Conservation (phyloP, 2,888 invertebrate genomes). For the Paralinhomoeus sp. region DNA sequence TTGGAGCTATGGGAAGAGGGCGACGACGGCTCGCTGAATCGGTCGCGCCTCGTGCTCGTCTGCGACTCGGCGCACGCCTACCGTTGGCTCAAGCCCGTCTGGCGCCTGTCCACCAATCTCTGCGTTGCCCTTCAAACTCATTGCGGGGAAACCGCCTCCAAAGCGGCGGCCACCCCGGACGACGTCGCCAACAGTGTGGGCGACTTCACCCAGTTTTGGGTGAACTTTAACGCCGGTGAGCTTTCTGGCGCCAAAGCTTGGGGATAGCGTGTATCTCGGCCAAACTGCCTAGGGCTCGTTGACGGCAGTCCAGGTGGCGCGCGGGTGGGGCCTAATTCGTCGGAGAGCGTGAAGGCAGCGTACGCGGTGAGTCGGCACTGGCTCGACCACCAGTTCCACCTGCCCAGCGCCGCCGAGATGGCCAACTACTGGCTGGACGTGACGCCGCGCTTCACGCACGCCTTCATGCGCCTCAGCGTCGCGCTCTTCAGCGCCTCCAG, state of each 20-base stretch:
- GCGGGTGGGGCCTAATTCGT: too few relatives aligned
- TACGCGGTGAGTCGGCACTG: slow-evolving; percentile 23
- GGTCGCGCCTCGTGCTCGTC: slow-evolving; percentile 22
- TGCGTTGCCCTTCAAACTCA: slow-evolving; percentile 25
- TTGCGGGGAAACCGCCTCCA: too few relatives aligned
- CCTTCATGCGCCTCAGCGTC: background rate
- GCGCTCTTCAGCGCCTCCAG: background rate
- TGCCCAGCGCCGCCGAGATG: slow-evolving; percentile 24
- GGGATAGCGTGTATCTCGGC: too few relatives aligned
- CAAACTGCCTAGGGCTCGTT: too few relatives aligned
- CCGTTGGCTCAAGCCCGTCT: slow-evolving; percentile 20
- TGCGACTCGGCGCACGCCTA: slow-evolving; percentile 20
- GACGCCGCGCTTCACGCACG: slow-evolving; percentile 14
- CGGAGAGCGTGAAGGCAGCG: slow-evolving; percentile 10
- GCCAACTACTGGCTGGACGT: slow-evolving; percentile 23
- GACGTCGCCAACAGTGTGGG: slow-evolving; percentile 11
- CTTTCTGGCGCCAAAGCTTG: too few relatives aligned
- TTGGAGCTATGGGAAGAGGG: slow-evolving; percentile 24
- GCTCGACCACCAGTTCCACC: slow-evolving; percentile 25
- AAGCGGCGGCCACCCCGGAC: slow-evolving; percentile 4
- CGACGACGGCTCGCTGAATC: slow-evolving; percentile 9
- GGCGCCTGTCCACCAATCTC: slow-evolving; percentile 1
- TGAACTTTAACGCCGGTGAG: slow-evolving; percentile 18
- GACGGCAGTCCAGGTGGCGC: too few relatives aligned
- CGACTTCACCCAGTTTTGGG: slow-evolving; percentile 24